Evolutionary conservation across 2,797 vertebrate genomes (phyloP), one percentile per base, ranked within the genome.

Genomic region (Paguma larvata): DNA sequence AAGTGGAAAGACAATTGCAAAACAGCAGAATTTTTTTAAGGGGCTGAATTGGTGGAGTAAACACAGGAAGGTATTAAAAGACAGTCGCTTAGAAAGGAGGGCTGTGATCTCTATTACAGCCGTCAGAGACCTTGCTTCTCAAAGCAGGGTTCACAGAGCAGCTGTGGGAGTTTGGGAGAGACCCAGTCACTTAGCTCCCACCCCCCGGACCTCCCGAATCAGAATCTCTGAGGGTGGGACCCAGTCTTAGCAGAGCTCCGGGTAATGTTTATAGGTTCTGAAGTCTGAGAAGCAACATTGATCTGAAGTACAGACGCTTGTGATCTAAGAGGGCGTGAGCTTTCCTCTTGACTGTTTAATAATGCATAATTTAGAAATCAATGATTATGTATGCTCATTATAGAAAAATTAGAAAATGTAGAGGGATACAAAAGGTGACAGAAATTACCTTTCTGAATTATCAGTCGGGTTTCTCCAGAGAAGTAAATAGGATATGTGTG

Each of bases 381-480:
- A 7, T 82, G 82, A 92, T 59, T n/a, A 27, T n/a, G n/a, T 2
- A 21, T 25, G 9, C 15, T 91, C 32, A 23, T 91, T 44, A 62
- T 9, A 93, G 91, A 86, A 96, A 78, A 79, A 38, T 86, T 86
- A n/a, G 44, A 80, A 95, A 91, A 72, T 19, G 3, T 63, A 38
- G 48, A 84, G 85, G 32, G 83, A 82, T 72, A 38, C 19, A 79
- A 89, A 94, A 86, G 18, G 5, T 56, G 48, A n/a, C 46, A 75
- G 48, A 65, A n/a, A 89, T n/a, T 34, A 86, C 27, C 2, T 46
- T 44, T 84, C 15, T 75, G 53, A 94, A 53, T 87, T 68, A 56
- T 38, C 53, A 2, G 65, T 21, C 72, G 59, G 25, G 30, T 38
- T 93, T 95, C 23, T 91, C 32, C 38, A 79, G 82, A 91, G 38